These are phyloP conservation scores for Loriculus beryllinus DNA, from an alignment of 2,797 vertebrate genomes.

Conservation along the genomic window DNA sequence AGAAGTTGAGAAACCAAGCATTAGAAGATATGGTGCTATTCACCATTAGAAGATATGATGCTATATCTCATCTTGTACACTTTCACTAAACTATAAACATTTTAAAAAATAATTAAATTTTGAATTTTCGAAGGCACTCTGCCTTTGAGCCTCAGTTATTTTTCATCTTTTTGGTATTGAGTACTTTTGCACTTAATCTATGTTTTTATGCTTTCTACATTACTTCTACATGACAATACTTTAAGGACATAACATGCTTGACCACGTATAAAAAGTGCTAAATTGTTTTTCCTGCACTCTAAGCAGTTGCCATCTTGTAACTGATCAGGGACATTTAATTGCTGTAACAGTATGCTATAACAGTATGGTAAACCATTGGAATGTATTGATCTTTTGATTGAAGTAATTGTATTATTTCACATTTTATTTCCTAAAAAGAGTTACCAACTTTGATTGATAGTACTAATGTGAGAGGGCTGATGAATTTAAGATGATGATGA, in stretches of 20 bases:
- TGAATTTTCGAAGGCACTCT: neutral
- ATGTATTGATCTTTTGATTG: neutral
- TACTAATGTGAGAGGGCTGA: neutral
- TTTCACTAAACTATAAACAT: neutral
- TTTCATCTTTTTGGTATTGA: neutral
- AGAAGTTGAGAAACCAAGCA: neutral
- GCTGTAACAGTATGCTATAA: neutral
- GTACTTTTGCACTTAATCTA: neutral
- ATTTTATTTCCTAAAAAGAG: neutral
- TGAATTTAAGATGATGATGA: neutral
- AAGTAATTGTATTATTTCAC: neutral
- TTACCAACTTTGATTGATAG: neutral
- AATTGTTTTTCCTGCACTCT: neutral
- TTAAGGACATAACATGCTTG: neutral
- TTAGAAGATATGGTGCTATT: neutral
- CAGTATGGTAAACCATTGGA: neutral
- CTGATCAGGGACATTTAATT: neutral
- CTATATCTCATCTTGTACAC: neutral
- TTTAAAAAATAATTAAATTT: neutral
- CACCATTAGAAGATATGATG: neutral
- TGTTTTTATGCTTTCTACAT: neutral
- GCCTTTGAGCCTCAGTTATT: neutral
- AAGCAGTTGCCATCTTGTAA: neutral
- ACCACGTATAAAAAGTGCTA: neutral
- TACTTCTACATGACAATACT: neutral